Conservation (phyloP, 2,113 vertebrate species). For the Elanus axillaris region DNA sequence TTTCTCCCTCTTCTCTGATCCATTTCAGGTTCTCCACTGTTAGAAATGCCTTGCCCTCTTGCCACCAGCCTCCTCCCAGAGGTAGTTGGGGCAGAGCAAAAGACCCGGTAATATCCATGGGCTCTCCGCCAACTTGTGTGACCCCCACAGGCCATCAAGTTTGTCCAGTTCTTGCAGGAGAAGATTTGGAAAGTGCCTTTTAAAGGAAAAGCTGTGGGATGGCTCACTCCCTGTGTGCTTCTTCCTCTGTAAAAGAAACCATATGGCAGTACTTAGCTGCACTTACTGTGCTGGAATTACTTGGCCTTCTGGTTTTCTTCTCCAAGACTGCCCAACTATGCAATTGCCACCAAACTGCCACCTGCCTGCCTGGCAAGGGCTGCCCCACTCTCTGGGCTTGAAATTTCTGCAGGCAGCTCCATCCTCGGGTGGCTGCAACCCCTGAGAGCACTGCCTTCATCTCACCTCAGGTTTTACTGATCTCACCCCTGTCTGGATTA, state of each 20-base stretch:
- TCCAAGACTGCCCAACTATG: background rate
- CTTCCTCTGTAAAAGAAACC: background rate
- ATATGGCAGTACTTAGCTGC: background rate
- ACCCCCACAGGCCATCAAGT: too few relatives aligned
- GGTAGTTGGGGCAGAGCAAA: background rate
- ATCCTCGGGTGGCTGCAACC: background rate
- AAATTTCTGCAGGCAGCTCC: background rate
- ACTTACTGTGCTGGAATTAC: background rate
- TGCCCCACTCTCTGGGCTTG: background rate
- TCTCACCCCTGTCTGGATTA: background rate
- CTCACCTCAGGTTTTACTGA: background rate
- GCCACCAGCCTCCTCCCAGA: background rate
- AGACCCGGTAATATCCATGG: fast-evolving
- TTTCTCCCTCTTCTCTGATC: background rate
- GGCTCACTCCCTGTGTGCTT: background rate
- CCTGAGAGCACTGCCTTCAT: background rate
- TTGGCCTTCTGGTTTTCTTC: background rate
- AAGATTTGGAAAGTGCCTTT: background rate
- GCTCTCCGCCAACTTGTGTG: fast-evolving
- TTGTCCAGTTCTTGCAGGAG: background rate
- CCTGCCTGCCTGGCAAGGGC: background rate
- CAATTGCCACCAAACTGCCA: background rate
- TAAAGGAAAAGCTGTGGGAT: background rate
- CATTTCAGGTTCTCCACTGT: background rate
- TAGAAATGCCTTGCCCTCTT: background rate